Conservation (phyloP, 2,797 vertebrate species). For the Sebastes oblongus region DNA sequence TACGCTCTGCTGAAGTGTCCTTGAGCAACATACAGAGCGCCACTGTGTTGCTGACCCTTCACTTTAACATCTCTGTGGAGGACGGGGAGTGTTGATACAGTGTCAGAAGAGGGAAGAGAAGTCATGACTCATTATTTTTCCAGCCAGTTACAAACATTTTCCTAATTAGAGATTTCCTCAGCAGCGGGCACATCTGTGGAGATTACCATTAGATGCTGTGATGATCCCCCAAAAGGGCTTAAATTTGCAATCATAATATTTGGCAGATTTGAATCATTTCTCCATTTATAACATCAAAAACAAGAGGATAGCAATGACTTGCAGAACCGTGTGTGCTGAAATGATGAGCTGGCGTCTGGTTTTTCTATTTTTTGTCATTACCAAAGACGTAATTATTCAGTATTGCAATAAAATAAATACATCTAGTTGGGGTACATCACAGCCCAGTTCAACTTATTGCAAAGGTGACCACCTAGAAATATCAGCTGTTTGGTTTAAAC, state of each 20-base stretch:
- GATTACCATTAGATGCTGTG: slow-evolving; percentile 44
- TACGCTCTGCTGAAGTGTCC: slow-evolving; percentile 49
- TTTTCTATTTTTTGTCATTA: background rate
- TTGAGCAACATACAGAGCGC: slow-evolving; percentile 33
- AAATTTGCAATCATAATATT: slow-evolving; percentile 48
- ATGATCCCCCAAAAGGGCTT: slow-evolving; percentile 40
- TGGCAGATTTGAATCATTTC: slow-evolving; percentile 17
- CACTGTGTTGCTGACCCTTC: slow-evolving; percentile 1
- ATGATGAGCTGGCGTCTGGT: background rate
- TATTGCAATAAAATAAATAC: background rate
- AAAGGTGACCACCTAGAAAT: background rate
- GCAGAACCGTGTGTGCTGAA: background rate
- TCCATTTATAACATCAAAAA: slow-evolving; percentile 13
- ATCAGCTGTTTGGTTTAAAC: background rate
- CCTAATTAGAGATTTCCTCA: slow-evolving; percentile 47
- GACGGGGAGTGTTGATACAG: background rate
- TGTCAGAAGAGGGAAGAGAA: background rate
- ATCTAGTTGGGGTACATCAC: background rate
- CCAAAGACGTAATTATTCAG: background rate
- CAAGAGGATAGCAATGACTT: background rate
- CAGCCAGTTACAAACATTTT: slow-evolving; percentile 21
- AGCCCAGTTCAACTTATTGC: background rate
- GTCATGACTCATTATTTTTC: slow-evolving; percentile 18
- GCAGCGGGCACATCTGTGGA: slow-evolving; percentile 44
- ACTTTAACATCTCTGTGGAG: background rate